Evolutionary conservation across 37 sponge, comb jelly and placozoan genomes (phyloP).

Genomic region (Corticium candelabrum): DNA sequence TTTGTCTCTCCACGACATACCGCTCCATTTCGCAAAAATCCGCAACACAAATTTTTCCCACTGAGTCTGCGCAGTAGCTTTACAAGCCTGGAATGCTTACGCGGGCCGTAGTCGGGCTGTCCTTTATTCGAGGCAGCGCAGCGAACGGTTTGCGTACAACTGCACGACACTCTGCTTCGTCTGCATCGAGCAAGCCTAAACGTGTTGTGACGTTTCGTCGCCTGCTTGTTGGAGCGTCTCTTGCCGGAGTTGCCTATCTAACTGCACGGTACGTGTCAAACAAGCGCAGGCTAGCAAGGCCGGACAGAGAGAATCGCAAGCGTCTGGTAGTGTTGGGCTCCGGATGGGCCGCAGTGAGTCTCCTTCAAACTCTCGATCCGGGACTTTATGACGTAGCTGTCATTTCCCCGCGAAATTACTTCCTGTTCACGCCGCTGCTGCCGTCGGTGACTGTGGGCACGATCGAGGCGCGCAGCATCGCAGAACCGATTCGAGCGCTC

Average conservation of each 20-base stretch:
- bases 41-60: too few species aligned
- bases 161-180: too few species aligned
- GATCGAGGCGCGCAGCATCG: constrained; percentile 55
- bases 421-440: constrained; percentile 57
- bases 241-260: not conserved
- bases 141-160: too few species aligned
- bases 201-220: too few species aligned
- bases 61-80: too few species aligned
- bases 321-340: constrained; percentile 52
- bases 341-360: constrained; percentile 61
- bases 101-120: not conserved
- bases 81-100: not conserved
- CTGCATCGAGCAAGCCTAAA: not conserved
- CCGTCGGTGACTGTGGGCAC: constrained; percentile 69
- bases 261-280: not conserved
- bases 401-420: constrained; percentile 56
- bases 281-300: constrained; percentile 1
- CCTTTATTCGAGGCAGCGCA: not conserved
- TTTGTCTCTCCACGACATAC: not conserved
- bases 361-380: constrained; percentile 29
- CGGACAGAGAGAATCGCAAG: constrained; percentile 24
- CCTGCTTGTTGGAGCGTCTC: not conserved
- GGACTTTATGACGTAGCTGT: constrained; percentile 49
- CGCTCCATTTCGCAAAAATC: not conserved
- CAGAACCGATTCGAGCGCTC: constrained; percentile 48